Conservation (phyloP, 2,113 vertebrate species). For the Amphilophus citrinellus region DNA sequence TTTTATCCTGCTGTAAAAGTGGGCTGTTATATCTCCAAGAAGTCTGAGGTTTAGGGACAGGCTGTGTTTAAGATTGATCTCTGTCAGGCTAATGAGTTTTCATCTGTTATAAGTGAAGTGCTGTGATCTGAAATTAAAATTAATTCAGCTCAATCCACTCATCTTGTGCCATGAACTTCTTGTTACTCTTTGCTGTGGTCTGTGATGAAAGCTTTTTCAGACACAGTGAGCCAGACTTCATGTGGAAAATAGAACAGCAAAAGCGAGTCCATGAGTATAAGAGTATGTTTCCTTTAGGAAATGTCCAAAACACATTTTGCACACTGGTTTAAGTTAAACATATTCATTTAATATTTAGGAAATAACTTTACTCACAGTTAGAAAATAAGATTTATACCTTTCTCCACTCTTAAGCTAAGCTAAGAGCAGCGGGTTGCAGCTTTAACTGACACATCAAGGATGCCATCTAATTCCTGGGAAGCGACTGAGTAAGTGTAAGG, state of each 20-base stretch:
- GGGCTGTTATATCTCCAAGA: constrained; percentile 35
- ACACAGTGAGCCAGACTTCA: constrained; percentile 28
- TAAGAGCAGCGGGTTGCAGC: not conserved
- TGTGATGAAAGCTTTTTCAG: constrained; percentile 19
- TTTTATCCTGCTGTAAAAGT: constrained; percentile 47
- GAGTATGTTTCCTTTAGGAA: constrained; percentile 10
- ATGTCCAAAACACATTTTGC: not conserved
- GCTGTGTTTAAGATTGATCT: constrained; percentile 42
- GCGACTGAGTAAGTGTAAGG: not conserved
- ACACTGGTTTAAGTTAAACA: not conserved
- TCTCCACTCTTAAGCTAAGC: not conserved
- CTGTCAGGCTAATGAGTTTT: constrained; percentile 47
- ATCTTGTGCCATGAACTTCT: constrained; percentile 42
- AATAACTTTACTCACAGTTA: not conserved
- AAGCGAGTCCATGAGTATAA: not conserved
- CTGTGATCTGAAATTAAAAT: constrained; percentile 71
- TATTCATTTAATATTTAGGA: not conserved
- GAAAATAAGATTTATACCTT: constrained; percentile 1
- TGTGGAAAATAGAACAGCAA: constrained; percentile 7
- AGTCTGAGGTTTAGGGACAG: constrained; percentile 30
- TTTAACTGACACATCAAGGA: not conserved
- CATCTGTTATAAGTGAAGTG: constrained; percentile 69
- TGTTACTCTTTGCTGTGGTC: constrained; percentile 35
- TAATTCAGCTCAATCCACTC: constrained; percentile 49
- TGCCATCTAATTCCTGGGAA: not conserved